Base-by-base conservation (phyloP, 2,888 invertebrate genomes). In the Tetramorium bicarinatum region DNA sequence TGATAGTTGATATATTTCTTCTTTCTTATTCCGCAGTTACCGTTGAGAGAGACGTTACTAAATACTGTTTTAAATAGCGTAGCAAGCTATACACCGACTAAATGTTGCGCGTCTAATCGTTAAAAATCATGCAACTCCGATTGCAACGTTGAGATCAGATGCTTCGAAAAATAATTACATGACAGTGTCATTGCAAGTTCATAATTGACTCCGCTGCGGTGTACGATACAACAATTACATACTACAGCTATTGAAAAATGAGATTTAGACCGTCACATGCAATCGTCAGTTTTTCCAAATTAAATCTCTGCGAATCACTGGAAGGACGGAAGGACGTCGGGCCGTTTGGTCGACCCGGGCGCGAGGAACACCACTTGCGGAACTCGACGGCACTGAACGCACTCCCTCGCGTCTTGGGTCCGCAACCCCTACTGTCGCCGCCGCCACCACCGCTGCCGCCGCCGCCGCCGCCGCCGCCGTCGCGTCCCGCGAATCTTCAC, bases 381-480 rank as follows among this genome's bases (percentile, higher is more conserved):
- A 75, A 71, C 61, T 47, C 75, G 75, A 21, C 69, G 59, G 66
- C 75, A 87, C 82, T 82, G 84, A 84, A 66, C 86, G 83, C 38
- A 84, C 86, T 88, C 84, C 84, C 71, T 69, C 82, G 81, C 77
- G 81, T 79, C 89, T 88, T 90, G 90, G 90, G 88, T 89, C 87
- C 91, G 88, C 90, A 91, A 92, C 91, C 93, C 93, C 92, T 91
- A 93, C 93, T 92, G 93, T 8, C 15, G 38, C n/a, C 13, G 8
- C n/a, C 69, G 18, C 13, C n/a, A 29, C 21, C 71, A 15, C 38
- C 13, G 25, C 62, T 21, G 72, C 61, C 77, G 76, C 76, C 85
- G 85, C 88, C 87, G 88, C 86, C 77, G 6, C 66, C 47, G 29
- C 9, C 25, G 56, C 44, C 59, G 29, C 34, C 52, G 47, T 9